Base-by-base conservation (phyloP, 2,113 vertebrate genomes). In the Poecile atricapillus region DNA sequence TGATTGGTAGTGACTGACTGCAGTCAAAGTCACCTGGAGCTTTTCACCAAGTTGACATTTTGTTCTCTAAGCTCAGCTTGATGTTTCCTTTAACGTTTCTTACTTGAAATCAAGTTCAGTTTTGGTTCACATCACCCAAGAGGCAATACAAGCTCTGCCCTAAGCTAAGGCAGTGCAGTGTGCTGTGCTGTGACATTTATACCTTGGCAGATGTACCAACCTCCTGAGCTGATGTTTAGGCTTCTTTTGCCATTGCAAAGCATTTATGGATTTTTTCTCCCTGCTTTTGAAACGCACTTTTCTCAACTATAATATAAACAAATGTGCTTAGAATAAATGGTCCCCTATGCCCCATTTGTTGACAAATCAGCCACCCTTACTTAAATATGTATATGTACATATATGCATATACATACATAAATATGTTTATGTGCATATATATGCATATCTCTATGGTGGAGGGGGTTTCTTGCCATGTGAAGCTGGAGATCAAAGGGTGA, bases 361-460 rank as follows among this genome's bases (percentile, higher is more conserved):
- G 12, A 25, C 15, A 39, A 39, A 63, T 31, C 35, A 80, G 5
- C 27, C 41, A 12, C 28, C 37, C 49, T 73, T 43, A 12, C 22
- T 74, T 3, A 5, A 25, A 33, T 43, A 16, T 28, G 2, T 13
- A 0, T 10, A 2, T 43, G 27, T 33, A 10, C 31, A 8, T 35
- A 2, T 3, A 15, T 41, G 13, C 7, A 8, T 33, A 7, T 14
- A 27, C 0, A 3, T 20, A 18, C 10, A 4, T 18, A 9, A 12
- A 7, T 23, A 6, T 8, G 13, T 58, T 58, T 31, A 4, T 60
- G 44, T 68, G 9, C 17, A 10, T 25, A 2, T 21, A 21, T 43
- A 5, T 13, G 24, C 21, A 10, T 7, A 5, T 69, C 30, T 69
- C 0, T 16, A 0, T 43, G 47, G 16, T 30, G 56, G 33, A 46